A percentile compares a stretch with the other conserved stretches of the same genome.
These are phyloP conservation scores for Cheumatopsyche charites DNA, from an alignment of 1,140 invertebrate genomes.

Conservation along the genomic window DNA sequence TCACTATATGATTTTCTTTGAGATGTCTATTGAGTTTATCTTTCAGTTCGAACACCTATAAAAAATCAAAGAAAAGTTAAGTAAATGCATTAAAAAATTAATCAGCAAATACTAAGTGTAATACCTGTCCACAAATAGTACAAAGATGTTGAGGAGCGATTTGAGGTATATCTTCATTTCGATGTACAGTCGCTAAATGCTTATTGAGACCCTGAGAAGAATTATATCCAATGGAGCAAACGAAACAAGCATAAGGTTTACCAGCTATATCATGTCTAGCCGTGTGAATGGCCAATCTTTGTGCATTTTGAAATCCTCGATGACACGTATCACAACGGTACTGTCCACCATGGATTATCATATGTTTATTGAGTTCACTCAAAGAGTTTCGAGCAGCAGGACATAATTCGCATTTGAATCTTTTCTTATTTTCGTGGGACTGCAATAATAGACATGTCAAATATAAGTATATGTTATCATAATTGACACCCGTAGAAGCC, in stretches of 20 bases:
- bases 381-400: slow-evolving; percentile 33
- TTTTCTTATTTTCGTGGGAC: slow-evolving; percentile 44
- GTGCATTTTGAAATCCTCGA: slow-evolving; percentile 36
- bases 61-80: neutral
- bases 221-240: slow-evolving; percentile 44
- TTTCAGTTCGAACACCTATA: slow-evolving; percentile 46
- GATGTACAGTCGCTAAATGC: slow-evolving; percentile 41
- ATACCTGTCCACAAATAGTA: slow-evolving; percentile 44
- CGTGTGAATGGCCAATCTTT: slow-evolving; percentile 37
- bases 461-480: too few species aligned
- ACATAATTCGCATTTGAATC: slow-evolving; percentile 40
- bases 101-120: neutral
- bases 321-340: slow-evolving; percentile 47
- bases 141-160: slow-evolving; percentile 47
- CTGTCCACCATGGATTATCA: slow-evolving; percentile 38
- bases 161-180: slow-evolving; percentile 43
- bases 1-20: slow-evolving; percentile 45
- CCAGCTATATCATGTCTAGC: slow-evolving; percentile 45
- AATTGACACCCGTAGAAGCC: too few species aligned
- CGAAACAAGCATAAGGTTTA: slow-evolving; percentile 46
- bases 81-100: neutral
- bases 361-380: slow-evolving; percentile 38
- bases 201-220: slow-evolving; percentile 41
- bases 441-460: slow-evolving; percentile 31
- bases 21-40: slow-evolving; percentile 46